Evolutionary conservation across 2,797 vertebrate genomes (phyloP).

Genomic region (Sylvilagus floridanus): DNA sequence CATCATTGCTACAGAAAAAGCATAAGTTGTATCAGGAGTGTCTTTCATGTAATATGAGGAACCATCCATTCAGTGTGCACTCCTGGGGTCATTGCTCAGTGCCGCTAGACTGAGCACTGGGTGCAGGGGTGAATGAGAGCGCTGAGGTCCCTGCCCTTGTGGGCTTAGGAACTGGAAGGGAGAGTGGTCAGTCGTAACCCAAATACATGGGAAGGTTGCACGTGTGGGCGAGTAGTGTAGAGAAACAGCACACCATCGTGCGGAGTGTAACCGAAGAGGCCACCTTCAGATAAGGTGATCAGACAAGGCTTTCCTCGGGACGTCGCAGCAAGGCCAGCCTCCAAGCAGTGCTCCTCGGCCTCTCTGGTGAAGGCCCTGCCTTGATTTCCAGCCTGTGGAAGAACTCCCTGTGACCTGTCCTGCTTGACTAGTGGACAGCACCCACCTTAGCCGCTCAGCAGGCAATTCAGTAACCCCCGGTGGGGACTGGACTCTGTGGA

Average conservation of each 20-base stretch:
- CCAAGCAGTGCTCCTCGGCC: neutral
- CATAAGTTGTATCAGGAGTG: neutral
- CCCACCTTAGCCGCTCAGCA: neutral
- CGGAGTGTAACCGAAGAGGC: neutral
- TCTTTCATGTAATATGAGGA: neutral
- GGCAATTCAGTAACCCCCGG: neutral
- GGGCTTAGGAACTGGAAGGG: neutral
- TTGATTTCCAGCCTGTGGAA: neutral
- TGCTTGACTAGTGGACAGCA: rapidly evolving
- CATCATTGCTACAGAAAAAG: neutral
- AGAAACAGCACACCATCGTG: neutral
- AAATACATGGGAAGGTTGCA: neutral
- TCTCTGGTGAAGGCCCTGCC: neutral
- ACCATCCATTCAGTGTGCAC: neutral
- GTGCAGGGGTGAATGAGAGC: neutral
- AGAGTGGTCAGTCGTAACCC: neutral
- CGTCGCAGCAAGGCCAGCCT: neutral
- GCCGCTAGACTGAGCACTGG: neutral
- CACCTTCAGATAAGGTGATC: neutral
- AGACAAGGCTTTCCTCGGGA: neutral
- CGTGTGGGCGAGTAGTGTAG: neutral
- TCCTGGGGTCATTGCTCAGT: neutral
- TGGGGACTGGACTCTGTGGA: neutral
- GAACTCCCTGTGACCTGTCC: neutral
- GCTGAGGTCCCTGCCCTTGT: neutral